Conservation (phyloP, 2,113 vertebrate genomes). For the Sitta europaea region DNA sequence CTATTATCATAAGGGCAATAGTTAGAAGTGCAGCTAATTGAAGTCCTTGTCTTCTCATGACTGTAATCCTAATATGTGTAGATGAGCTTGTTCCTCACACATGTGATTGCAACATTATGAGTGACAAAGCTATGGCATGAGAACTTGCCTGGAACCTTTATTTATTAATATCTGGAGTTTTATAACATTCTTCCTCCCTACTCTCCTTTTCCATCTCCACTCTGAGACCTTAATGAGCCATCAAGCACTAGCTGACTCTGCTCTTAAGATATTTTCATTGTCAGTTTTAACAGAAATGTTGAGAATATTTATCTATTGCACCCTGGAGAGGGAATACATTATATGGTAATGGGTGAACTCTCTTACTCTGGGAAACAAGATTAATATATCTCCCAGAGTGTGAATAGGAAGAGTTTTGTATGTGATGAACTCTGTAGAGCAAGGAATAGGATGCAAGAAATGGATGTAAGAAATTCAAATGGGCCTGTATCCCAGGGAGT, state of each 20-base stretch:
- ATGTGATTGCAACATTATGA: not conserved
- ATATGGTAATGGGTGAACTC: not conserved
- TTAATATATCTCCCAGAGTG: constrained; percentile 1
- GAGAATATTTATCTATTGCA: not conserved
- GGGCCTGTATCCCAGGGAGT: not conserved
- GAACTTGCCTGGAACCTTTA: not conserved
- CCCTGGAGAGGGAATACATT: not conserved
- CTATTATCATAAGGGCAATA: not conserved
- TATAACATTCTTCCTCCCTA: not conserved
- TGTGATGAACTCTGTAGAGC: not conserved
- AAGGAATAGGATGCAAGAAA: not conserved
- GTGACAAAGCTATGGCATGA: not conserved
- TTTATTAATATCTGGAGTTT: not conserved
- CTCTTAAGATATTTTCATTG: not conserved
- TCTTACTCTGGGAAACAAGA: constrained; percentile 20
- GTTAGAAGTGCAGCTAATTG: not conserved
- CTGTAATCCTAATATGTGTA: not conserved
- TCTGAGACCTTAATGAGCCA: not conserved
- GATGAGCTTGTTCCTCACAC: not conserved
- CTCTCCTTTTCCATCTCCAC: not conserved
- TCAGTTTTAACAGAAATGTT: constrained; percentile 17
- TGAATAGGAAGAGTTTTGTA: constrained; percentile 2
- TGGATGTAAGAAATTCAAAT: constrained; percentile 50
- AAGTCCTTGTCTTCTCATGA: not conserved
- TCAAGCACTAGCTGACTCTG: not conserved